Evolutionary conservation across 2,113 vertebrate species (phyloP).

Genomic region (Saccopteryx bilineata): DNA sequence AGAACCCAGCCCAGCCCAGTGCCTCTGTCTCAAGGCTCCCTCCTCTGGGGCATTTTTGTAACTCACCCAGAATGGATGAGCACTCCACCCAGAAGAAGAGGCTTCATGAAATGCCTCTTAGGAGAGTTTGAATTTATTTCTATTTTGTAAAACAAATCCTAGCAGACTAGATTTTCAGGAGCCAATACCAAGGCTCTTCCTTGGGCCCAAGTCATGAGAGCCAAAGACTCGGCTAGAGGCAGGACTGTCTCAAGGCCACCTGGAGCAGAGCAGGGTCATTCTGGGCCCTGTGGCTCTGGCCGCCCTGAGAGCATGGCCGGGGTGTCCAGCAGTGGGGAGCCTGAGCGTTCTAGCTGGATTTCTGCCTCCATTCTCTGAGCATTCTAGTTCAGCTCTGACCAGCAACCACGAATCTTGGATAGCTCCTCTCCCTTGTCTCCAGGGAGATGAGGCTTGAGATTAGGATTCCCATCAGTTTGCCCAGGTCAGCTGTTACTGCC

Average conservation of each 20-base stretch:
- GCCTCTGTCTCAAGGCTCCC: neutral
- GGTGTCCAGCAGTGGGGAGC: neutral
- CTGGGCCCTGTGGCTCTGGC: neutral
- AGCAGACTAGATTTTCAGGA: neutral
- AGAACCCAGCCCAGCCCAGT: neutral
- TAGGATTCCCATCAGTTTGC: neutral
- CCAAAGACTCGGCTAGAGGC: neutral
- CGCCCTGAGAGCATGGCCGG: neutral
- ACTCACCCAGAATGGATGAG: neutral
- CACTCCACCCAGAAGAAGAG: neutral
- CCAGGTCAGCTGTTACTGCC: neutral
- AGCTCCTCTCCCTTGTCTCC: neutral
- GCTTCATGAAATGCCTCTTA: neutral
- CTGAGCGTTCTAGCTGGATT: neutral
- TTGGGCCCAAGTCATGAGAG: neutral
- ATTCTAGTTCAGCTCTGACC: neutral
- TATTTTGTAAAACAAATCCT: conserved; percentile 19
- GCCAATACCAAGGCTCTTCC: neutral
- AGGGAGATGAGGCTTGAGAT: neutral
- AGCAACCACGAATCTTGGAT: neutral
- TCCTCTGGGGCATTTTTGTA: neutral
- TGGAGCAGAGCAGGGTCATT: neutral
- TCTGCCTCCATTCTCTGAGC: neutral
- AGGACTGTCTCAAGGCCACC: accelerated
- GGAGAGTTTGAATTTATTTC: neutral